Percentiles rank a stretch among this genome's conserved stretches.
These are phyloP conservation scores for Myocastor coypus DNA, from an alignment of 2,113 vertebrate species.

Conservation along the genomic window DNA sequence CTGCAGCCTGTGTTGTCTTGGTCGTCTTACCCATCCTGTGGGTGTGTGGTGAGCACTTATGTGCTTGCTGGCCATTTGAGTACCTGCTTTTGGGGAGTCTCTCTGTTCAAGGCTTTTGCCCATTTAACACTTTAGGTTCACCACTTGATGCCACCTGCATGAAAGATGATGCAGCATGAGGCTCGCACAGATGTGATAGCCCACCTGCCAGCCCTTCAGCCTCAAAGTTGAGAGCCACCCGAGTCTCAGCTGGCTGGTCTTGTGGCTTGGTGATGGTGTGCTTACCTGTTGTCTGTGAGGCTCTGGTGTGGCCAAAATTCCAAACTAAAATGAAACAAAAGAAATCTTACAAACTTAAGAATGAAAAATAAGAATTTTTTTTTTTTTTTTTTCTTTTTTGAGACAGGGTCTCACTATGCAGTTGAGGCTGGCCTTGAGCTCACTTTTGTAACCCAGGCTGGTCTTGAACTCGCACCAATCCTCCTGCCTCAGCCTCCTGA, in stretches of 20 bases:
- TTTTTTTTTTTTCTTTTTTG: no score
- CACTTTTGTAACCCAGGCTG: no score
- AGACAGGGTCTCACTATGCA: no score
- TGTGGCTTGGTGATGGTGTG: neutral
- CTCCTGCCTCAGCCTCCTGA: no score
- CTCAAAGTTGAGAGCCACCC: neutral
- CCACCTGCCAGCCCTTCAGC: neutral
- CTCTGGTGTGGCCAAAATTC: neutral
- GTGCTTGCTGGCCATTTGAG: neutral
- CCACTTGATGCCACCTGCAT: neutral
- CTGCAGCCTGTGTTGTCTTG: accelerated
- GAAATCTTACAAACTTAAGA: neutral
- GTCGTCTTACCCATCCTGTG: accelerated
- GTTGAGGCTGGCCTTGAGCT: no score
- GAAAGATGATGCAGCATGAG: no score
- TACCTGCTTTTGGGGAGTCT: neutral
- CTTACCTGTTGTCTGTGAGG: neutral
- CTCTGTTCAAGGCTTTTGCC: neutral
- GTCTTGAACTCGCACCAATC: no score
- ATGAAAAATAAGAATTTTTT: neutral
- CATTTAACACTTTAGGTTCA: neutral
- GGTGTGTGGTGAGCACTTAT: accelerated
- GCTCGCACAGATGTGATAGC: neutral
- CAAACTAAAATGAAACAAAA: neutral
- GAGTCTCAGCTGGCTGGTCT: no score